phyloP scores from a whole-genome alignment of 1,140 invertebrate genomes.

The Heliothis subflexa region DNA sequence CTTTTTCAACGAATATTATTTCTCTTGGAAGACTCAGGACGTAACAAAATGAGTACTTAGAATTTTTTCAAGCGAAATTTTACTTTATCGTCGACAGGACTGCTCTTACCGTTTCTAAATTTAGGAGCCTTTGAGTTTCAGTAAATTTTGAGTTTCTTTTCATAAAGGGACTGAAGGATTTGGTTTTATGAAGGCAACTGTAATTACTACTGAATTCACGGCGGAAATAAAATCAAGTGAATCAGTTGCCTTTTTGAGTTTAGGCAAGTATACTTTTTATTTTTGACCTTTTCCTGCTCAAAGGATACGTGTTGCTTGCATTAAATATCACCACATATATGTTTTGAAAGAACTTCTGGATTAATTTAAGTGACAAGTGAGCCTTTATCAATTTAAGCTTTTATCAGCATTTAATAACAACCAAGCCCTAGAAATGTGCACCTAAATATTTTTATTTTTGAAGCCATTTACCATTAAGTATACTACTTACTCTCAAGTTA shows the following conservation, averaged over 20 bases:
- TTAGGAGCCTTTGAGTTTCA: conserved; percentile 28
- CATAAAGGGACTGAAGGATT: conserved; percentile 1
- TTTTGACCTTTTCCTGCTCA: background rate
- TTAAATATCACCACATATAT: no score
- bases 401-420: no score
- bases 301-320: background rate
- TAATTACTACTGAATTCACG: conserved; percentile 15
- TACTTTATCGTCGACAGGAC: background rate
- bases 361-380: no score
- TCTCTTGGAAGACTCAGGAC: conserved; percentile 9
- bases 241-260: background rate
- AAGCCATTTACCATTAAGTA: no score
- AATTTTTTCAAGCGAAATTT: conserved; percentile 40
- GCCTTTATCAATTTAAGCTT: no score
- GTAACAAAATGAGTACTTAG: conserved; percentile 34
- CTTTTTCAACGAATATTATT: conserved; percentile 25
- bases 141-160: conserved; percentile 33
- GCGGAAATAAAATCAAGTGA: conserved; percentile 16
- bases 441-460: no score
- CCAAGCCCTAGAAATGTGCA: no score
- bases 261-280: background rate
- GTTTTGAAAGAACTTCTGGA: no score
- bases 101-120: conserved; percentile 39
- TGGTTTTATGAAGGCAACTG: conserved; percentile 13
- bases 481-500: no score